Conservation (phyloP, 2,797 vertebrate genomes). For the Chrysocyon brachyurus region DNA sequence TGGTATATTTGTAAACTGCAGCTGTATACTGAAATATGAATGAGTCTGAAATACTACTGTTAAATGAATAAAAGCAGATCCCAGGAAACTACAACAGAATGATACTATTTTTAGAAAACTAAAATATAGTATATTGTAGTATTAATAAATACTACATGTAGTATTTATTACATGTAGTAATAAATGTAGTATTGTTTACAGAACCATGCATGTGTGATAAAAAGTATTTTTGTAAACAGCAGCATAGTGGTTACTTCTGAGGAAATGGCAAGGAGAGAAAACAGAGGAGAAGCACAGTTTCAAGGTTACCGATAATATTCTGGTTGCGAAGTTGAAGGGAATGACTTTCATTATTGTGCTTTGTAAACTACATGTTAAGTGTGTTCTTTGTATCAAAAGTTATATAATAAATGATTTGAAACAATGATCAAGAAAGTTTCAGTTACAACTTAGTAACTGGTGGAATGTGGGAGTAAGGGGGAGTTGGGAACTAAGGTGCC, state of each 20-base stretch:
- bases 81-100: background rate
- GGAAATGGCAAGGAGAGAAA: background rate
- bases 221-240: background rate
- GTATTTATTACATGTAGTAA: too few species aligned
- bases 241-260: background rate
- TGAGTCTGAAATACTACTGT: background rate
- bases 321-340: background rate
- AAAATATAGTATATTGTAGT: background rate
- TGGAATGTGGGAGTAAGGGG: background rate
- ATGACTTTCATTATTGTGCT: background rate
- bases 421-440: background rate
- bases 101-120: constrained; percentile 8
- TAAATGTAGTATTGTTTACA: background rate
- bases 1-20: background rate
- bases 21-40: constrained; percentile 11
- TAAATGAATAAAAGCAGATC: background rate
- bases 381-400: background rate
- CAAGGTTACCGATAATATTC: background rate
- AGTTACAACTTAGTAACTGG: background rate
- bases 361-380: constrained; percentile 8
- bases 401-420: constrained; percentile 6
- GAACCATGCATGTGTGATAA: background rate
- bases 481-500: background rate
- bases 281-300: background rate
- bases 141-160: too few species aligned